These are phyloP conservation scores for Agonum fuliginosum DNA, from an alignment of 2,888 invertebrate genomes.

Conservation along the genomic window DNA sequence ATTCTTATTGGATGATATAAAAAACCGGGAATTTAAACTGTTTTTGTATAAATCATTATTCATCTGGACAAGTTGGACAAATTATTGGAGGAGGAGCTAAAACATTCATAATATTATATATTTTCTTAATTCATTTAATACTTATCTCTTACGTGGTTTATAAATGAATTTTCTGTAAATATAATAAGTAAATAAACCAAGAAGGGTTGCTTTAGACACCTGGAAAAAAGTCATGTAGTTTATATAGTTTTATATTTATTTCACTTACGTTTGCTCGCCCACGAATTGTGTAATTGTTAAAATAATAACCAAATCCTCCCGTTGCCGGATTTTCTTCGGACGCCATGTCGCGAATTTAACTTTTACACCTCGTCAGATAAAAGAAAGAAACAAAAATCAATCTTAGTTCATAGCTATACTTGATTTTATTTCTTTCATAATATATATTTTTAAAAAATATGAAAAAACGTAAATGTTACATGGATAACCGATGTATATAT, in stretches of 20 bases:
- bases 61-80: background rate
- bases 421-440: constrained; percentile 21
- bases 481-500: constrained; percentile 26
- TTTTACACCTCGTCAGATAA: background rate
- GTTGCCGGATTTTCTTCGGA: constrained; percentile 67
- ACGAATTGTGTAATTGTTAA: constrained; percentile 74
- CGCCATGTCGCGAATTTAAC: constrained; percentile 68
- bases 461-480: constrained; percentile 32
- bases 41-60: background rate
- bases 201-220: constrained; percentile 73
- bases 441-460: constrained; percentile 42
- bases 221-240: constrained; percentile 65
- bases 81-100: no score
- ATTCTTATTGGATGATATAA: constrained; percentile 9
- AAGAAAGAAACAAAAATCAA: constrained; percentile 33
- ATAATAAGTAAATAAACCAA: constrained; percentile 63
- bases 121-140: background rate
- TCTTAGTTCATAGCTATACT: constrained; percentile 9
- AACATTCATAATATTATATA: no score
- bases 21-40: constrained; percentile 34
- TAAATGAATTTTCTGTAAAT: constrained; percentile 33
- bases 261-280: constrained; percentile 76
- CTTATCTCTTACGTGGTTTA: constrained; percentile 21
- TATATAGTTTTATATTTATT: background rate
- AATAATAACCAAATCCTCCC: constrained; percentile 70